A percentile compares a stretch with the other conserved stretches of the same genome.
Evolutionary conservation across 2,888 invertebrate genomes (phyloP).

Genomic region (Diplazon laetatorius): DNA sequence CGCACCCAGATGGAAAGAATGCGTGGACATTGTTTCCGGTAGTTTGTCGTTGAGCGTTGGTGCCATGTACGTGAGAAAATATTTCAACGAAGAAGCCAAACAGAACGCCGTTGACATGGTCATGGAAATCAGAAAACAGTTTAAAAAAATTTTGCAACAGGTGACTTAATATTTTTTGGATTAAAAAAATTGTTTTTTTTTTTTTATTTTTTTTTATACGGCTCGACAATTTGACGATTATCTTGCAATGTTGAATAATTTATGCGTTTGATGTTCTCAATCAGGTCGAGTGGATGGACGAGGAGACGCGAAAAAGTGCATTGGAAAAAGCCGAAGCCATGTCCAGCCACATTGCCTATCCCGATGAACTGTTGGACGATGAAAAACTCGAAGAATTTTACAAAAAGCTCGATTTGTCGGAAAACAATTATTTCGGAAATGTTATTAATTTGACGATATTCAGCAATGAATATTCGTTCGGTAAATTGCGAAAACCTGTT

Average conservation of each 20-base stretch:
- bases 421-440: conserved; percentile 82
- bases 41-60: conserved; percentile 91
- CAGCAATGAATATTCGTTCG: conserved; percentile 83
- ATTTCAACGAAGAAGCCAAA: conserved; percentile 93
- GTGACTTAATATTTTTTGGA: no score
- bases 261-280: neutral
- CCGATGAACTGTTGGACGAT: conserved; percentile 93
- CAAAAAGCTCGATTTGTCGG: conserved; percentile 82
- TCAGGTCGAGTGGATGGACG: conserved; percentile 95
- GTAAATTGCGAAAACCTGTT: conserved; percentile 83
- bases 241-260: conserved; percentile 1
- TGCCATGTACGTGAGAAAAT: conserved; percentile 93
- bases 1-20: conserved; percentile 96
- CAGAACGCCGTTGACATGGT: conserved; percentile 94
- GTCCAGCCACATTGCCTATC: conserved; percentile 96
- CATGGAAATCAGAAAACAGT: conserved; percentile 91
- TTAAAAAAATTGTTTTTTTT: neutral
- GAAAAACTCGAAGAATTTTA: conserved; percentile 92
- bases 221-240: no score
- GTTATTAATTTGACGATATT: conserved; percentile 83
- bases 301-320: conserved; percentile 89
- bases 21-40: conserved; percentile 90
- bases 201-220: neutral
- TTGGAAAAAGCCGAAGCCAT: conserved; percentile 92
- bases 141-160: conserved; percentile 89